Evolutionary conservation across 2,888 invertebrate genomes (phyloP).

Genomic region (Odontothrips loti): DNA sequence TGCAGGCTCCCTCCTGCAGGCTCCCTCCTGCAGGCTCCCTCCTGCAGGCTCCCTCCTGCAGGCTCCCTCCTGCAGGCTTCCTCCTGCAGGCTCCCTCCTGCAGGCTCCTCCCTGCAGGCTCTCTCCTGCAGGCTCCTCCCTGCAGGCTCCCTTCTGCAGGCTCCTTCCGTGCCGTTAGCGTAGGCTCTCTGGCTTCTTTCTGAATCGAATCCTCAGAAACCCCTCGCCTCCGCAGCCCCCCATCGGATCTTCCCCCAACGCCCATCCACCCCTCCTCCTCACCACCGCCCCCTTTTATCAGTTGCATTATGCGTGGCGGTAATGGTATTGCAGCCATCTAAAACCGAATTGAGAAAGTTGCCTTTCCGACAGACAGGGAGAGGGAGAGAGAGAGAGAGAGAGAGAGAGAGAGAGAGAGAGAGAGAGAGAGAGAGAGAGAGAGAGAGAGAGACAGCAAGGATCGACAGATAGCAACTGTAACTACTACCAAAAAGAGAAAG

Average conservation of each 20-base stretch:
- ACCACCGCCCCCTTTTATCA: background rate
- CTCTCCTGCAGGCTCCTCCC: too few species aligned
- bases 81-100: too few species aligned
- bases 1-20: too few species aligned
- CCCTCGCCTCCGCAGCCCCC: background rate
- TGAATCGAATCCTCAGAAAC: background rate
- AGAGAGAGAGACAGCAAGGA: background rate
- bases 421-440: background rate
- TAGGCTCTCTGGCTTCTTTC: too few species aligned
- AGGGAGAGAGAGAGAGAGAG: background rate
- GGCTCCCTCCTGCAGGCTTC: too few species aligned
- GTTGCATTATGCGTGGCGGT: background rate
- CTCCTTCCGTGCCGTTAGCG: too few species aligned
- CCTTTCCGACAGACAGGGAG: background rate
- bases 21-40: too few species aligned
- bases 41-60: too few species aligned
- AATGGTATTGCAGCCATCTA: conserved; percentile 11
- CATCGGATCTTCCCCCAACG: background rate
- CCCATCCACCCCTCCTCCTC: background rate
- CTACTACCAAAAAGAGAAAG: background rate
- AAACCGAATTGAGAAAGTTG: background rate
- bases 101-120: too few species aligned
- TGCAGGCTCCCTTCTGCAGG: too few species aligned
- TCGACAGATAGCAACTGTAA: too few species aligned
- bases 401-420: background rate